Conservation (phyloP, 2,797 vertebrate species). For the Gymnoscopelus microlampas region DNA sequence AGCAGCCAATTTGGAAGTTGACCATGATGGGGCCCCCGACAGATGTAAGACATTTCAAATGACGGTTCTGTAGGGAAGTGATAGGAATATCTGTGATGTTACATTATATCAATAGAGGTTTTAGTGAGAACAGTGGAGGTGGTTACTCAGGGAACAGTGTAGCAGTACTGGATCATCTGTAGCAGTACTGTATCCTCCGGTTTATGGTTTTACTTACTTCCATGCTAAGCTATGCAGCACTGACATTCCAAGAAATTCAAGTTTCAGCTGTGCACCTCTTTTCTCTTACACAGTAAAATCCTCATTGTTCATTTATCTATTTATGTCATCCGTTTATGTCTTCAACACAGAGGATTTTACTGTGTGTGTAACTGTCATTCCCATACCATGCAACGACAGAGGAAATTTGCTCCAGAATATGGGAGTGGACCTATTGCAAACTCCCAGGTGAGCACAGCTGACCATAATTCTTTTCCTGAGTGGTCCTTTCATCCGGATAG, state of each 20-base stretch:
- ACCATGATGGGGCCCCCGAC: not conserved
- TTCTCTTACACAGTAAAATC: not conserved
- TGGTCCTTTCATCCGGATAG: too few relatives aligned
- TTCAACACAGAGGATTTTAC: too few relatives aligned
- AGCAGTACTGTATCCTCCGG: conserved; percentile 29
- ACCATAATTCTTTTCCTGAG: too few relatives aligned
- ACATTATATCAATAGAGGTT: conserved; percentile 22
- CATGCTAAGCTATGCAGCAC: conserved; percentile 55
- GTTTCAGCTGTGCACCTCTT: conserved; percentile 10
- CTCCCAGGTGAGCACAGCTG: not conserved
- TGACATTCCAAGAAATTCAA: conserved; percentile 55
- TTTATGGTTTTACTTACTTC: conserved; percentile 30
- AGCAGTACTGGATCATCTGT: conserved; percentile 23
- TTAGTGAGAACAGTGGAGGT: conserved; percentile 30
- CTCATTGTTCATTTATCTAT: too few relatives aligned
- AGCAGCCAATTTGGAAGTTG: conserved; percentile 5
- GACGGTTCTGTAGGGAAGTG: conserved; percentile 15
- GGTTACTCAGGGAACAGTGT: conserved; percentile 55
- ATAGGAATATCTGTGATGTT: conserved; percentile 21
- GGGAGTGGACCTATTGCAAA: conserved; percentile 17
- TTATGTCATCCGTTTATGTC: too few relatives aligned
- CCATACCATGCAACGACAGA: conserved; percentile 16
- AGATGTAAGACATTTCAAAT: too few relatives aligned
- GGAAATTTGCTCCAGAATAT: not conserved
- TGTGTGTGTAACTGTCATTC: conserved; percentile 17